Conservation (phyloP, 2,888 invertebrate species). For the Timandra comae region DNA sequence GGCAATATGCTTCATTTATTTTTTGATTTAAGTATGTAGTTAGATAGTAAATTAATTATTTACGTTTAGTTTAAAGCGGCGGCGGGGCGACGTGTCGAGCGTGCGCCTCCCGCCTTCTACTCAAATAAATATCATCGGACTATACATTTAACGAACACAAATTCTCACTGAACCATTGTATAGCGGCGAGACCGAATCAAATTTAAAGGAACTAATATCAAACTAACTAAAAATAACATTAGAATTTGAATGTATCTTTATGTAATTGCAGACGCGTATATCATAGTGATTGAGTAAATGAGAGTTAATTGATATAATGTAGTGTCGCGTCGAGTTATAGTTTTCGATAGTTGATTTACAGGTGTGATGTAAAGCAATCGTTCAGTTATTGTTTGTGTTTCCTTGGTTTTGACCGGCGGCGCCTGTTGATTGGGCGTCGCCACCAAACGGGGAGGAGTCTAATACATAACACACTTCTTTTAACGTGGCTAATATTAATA, state of each 20-base stretch:
- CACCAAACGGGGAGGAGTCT: not conserved
- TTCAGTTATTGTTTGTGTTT: constrained; percentile 5
- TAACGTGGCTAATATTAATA: too few relatives aligned
- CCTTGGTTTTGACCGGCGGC: not conserved
- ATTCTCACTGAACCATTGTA: not conserved
- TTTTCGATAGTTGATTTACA: not conserved
- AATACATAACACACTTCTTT: too few relatives aligned
- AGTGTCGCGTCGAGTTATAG: not conserved
- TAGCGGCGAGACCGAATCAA: not conserved
- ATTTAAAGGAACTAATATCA: too few relatives aligned
- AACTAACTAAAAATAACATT: too few relatives aligned
- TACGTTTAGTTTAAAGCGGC: constrained; percentile 9
- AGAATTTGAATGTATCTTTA: too few relatives aligned
- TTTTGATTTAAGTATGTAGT: constrained; percentile 45
- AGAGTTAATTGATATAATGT: too few relatives aligned
- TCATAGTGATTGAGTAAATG: too few relatives aligned
- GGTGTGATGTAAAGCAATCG: constrained; percentile 1
- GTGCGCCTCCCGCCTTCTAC: not conserved
- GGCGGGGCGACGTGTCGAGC: constrained; percentile 5
- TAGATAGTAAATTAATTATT: constrained; percentile 57
- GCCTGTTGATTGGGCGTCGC: not conserved
- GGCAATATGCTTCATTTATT: constrained; percentile 41
- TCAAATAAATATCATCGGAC: not conserved
- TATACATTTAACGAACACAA: not conserved
- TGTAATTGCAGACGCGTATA: too few relatives aligned